phyloP scores from a whole-genome alignment of 2,888 invertebrate species.

The Polyommatus iphigenia region DNA sequence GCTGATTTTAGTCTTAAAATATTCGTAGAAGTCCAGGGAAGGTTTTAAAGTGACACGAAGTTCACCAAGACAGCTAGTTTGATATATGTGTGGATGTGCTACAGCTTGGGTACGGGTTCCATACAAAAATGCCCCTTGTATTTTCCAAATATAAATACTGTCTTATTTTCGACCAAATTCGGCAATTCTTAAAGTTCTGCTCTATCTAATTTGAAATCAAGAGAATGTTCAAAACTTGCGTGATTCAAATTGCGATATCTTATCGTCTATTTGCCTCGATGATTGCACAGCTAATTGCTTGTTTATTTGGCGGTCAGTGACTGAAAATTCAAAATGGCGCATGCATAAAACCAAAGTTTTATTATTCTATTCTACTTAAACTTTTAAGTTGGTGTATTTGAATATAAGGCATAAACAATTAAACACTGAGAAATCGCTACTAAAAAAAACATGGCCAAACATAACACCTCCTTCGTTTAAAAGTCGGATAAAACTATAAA shows the following conservation, averaged over 20 bases:
- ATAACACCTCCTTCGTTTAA: too few relatives aligned
- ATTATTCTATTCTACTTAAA: neutral
- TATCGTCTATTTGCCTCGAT: neutral
- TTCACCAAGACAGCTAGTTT: too few relatives aligned
- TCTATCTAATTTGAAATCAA: too few relatives aligned
- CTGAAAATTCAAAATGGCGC: neutral
- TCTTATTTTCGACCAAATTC: neutral
- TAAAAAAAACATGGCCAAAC: too few relatives aligned
- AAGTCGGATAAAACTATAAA: too few relatives aligned
- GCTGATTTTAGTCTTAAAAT: too few relatives aligned
- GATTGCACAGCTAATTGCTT: neutral
- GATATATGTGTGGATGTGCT: too few relatives aligned
- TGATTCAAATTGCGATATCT: neutral
- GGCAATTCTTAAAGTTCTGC: neutral
- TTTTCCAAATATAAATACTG: too few relatives aligned
- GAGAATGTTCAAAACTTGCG: neutral
- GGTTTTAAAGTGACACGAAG: too few relatives aligned
- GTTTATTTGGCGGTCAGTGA: conserved; percentile 2
- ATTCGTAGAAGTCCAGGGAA: too few relatives aligned
- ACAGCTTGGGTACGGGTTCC: too few relatives aligned
- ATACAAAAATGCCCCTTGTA: too few relatives aligned
- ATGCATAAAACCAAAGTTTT: neutral
- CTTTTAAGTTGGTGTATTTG: neutral
- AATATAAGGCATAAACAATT: neutral
- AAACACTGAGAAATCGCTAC: neutral